A percentile compares a stretch with the other conserved stretches of the same genome.
Conservation (phyloP, 2,888 invertebrate genomes). For the Tubulanus polymorphus region DNA sequence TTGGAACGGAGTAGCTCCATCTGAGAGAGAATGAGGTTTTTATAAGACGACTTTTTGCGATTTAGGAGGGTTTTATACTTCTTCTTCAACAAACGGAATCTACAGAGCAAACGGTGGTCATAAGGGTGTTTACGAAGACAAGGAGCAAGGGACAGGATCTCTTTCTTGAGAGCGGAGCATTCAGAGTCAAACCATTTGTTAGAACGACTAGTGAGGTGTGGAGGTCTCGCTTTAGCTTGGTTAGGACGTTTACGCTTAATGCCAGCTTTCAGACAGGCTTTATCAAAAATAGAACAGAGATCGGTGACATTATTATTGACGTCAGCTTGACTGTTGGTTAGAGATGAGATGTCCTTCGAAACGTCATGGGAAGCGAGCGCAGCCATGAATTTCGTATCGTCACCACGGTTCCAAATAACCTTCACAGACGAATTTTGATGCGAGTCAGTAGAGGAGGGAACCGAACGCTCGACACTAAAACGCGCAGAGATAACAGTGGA, state of each 20-base stretch:
- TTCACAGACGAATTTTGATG: neutral
- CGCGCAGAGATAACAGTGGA: neutral
- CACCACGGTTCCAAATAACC: neutral
- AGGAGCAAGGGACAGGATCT: neutral
- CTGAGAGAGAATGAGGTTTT: neutral
- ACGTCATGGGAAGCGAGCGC: no score
- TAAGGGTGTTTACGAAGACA: neutral
- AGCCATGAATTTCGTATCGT: no score
- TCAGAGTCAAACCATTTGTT: neutral
- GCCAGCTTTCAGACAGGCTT: no score
- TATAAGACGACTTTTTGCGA: neutral
- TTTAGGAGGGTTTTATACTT: neutral
- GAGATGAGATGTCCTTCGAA: no score
- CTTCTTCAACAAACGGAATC: neutral
- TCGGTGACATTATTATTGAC: no score
- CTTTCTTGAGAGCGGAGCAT: neutral
- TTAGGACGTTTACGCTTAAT: no score
- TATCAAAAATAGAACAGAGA: no score
- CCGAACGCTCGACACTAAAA: no score
- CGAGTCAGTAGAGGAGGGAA: no score
- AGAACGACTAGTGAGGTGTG: neutral
- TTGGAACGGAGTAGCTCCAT: neutral
- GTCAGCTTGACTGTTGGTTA: no score
- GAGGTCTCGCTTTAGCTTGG: no score
- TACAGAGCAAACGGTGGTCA: neutral